These are phyloP conservation scores for Glossophaga mutica DNA, from an alignment of 2,797 vertebrate species.

Conservation along the genomic window DNA sequence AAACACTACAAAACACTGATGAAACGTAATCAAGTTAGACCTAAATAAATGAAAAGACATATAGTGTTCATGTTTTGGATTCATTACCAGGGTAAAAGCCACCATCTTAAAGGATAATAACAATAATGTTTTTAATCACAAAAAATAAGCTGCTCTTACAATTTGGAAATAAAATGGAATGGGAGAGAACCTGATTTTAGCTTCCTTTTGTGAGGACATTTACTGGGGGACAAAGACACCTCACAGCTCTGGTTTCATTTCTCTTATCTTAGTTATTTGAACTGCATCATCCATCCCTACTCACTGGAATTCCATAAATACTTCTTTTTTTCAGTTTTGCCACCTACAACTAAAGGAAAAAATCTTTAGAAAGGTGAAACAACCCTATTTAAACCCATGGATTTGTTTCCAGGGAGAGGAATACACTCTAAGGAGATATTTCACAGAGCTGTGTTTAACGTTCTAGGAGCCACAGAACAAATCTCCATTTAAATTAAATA, in stretches of 20 bases:
- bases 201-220: constrained; percentile 9
- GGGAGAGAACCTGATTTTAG: not conserved
- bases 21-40: not conserved
- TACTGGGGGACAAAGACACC: not conserved
- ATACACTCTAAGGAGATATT: not conserved
- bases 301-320: constrained; percentile 82
- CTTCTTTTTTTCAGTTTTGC: constrained; percentile 51
- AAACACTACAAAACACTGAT: not conserved
- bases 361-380: constrained; percentile 44
- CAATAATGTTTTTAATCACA: constrained; percentile 7
- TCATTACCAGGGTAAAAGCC: not conserved
- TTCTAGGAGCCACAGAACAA: not conserved
- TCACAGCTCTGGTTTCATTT: constrained; percentile 36
- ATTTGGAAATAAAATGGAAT: not conserved
- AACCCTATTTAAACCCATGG: constrained; percentile 6
- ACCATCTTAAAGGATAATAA: not conserved
- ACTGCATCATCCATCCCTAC: constrained; percentile 76
- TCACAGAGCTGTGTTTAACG: not conserved
- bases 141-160: not conserved
- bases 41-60: not conserved
- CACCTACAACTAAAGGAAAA: constrained; percentile 70
- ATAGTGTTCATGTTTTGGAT: not conserved
- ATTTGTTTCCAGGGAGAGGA: not conserved
- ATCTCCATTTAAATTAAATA: not conserved
- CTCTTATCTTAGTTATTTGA: constrained; percentile 78